Base-by-base conservation (phyloP, 2,113 vertebrate species). In the Lanius collurio region DNA sequence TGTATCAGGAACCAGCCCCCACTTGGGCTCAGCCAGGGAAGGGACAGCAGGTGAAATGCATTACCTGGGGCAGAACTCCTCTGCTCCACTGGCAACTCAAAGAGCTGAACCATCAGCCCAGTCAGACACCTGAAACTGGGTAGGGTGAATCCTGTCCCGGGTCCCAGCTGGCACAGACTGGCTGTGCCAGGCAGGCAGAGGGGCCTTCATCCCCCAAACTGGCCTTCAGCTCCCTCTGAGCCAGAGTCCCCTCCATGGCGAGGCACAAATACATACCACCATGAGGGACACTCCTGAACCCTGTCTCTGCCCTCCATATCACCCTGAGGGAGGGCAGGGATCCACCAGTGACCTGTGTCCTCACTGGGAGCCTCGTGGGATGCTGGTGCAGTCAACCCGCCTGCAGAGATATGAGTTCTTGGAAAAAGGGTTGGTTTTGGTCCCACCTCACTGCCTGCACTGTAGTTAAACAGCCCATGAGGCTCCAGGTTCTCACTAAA, bases 401-500 rank as follows among this genome's bases (percentile, higher is more conserved):
- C 77, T 27, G 28, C 19, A 3, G 59, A 39, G 47, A 77, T 57
- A 63, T 1, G 2, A 74, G 76, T 5, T 59, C 50, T n/a, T n/a
- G 27, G 80, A 75, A 64, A 42, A 42, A 30, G 53, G 53, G 2
- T 9, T 28, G 23, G 70, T 44, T 87, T 37, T 13, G 57, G 74
- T 30, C 91, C 75, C 1, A 2, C 87, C 83, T 91, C 82, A 26
- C 63, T 57, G 67, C 85, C n/a, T 92, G 92, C 71, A 14, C 85
- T 94, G 90, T 94, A 94, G 93, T 94, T 93, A 95, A 93, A 55
- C 81, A 82, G 93, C 94, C 85, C 1, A 31, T 4, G 7, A 88
- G 86, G 64, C 76, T 88, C 68, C 92, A 75, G 73, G 76, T 94
- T 78, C 88, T 95, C 95, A 92, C 89, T 78, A 94, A 85, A 84